Evolutionary conservation across 2,888 invertebrate species (phyloP).

Genomic region (Horisme vitalbata): DNA sequence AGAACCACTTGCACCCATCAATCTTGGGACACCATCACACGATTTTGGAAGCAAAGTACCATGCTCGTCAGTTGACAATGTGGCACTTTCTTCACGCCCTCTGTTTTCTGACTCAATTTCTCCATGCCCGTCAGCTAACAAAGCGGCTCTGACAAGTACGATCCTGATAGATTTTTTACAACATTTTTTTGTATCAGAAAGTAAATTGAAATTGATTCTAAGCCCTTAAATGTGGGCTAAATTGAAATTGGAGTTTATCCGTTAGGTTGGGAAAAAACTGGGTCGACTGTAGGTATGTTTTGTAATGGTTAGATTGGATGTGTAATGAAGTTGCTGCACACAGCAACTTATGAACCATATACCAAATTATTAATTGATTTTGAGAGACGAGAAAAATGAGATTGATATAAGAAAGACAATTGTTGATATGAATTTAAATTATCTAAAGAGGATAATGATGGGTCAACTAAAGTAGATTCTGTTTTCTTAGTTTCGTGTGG

Average conservation of each 20-base stretch:
- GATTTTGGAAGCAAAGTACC: constrained; percentile 43
- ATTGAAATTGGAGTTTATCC: constrained; percentile 49
- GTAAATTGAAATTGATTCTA: constrained; percentile 72
- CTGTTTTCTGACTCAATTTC: constrained; percentile 65
- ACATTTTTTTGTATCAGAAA: constrained; percentile 53
- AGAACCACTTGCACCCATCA: constrained; percentile 50
- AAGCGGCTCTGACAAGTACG: constrained; percentile 68
- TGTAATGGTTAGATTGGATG: constrained; percentile 35
- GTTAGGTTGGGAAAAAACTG: constrained; percentile 42
- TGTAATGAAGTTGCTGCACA: constrained; percentile 22
- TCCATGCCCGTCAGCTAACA: constrained; percentile 72
- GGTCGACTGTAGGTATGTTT: constrained; percentile 39
- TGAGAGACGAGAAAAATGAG: too few species aligned
- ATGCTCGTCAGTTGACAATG: constrained; percentile 71
- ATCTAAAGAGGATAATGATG: too few species aligned
- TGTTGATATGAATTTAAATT: too few species aligned
- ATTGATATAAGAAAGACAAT: too few species aligned
- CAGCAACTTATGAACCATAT: too few species aligned
- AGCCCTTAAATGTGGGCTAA: constrained; percentile 56
- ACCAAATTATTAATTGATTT: constrained; percentile 1
- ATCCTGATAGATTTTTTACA: constrained; percentile 79
- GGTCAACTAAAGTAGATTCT: background rate
- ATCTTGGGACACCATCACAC: constrained; percentile 44
- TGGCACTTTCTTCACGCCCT: constrained; percentile 62
- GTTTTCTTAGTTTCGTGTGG: constrained; percentile 3